phyloP scores from a whole-genome alignment of 2,888 invertebrate genomes.

The Hypomecis punctinalis region DNA sequence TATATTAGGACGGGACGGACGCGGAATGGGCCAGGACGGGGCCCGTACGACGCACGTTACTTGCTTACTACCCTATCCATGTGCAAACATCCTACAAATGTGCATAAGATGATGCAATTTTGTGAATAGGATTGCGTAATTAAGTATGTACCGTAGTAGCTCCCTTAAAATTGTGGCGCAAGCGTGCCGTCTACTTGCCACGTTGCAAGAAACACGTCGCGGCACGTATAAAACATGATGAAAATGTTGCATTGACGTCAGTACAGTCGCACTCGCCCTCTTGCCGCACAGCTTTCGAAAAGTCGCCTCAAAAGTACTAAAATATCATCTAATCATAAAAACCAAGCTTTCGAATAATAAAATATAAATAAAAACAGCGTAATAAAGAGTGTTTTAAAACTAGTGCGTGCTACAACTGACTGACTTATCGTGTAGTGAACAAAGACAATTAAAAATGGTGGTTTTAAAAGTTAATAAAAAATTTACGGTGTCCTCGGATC shows the following conservation, averaged over 20 bases:
- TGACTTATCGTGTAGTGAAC: no score
- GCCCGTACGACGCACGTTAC: no score
- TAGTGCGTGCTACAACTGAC: no score
- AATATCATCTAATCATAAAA: no score
- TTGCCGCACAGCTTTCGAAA: no score
- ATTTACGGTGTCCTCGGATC: conserved; percentile 86
- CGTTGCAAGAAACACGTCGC: conserved; percentile 10
- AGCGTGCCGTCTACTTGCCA: conserved; percentile 7
- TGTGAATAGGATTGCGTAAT: not conserved
- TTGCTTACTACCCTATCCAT: not conserved
- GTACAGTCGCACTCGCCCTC: not conserved
- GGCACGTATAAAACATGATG: conserved; percentile 2
- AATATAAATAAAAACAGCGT: no score
- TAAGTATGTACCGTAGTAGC: no score
- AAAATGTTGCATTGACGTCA: not conserved
- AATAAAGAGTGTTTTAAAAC: no score
- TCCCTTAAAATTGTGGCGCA: not conserved
- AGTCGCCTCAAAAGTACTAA: no score
- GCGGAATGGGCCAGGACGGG: no score
- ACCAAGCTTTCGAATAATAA: no score
- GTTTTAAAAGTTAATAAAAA: not conserved
- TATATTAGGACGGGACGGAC: no score
- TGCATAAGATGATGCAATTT: conserved; percentile 6
- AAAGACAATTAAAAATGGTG: not conserved
- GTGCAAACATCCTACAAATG: not conserved